Base-by-base conservation (phyloP, 2,797 vertebrate genomes). In the Galagoides demidoff region DNA sequence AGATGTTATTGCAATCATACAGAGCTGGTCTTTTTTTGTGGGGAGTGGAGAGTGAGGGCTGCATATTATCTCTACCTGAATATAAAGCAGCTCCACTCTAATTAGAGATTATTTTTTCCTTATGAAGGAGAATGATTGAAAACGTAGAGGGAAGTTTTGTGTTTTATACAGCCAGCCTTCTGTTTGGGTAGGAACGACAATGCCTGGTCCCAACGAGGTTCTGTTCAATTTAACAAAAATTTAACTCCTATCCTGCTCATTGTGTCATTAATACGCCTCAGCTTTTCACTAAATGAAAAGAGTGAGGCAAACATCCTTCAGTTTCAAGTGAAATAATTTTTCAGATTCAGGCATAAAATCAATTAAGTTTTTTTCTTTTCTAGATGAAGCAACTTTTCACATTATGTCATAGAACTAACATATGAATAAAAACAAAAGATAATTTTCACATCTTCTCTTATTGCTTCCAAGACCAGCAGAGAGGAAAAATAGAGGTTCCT, bases 31-130 rank as follows among this genome's bases (percentile, higher is more conserved):
- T 92, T 96, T 93, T 74, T 59, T 27, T 45, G 27, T 45, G 0
- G 9, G 11, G 11, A 8, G 12, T 0, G 29, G 17, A 25, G 16
- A 59, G 37, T 19, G 23, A 93, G 16, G 45, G 31, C 57, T 85
- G 34, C 14, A 43, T 81, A 88, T 96, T 64, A 95, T 87, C 71
- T 93, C 57, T 78, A 71, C 25, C 64, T 90, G 78, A 96, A 92
- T 95, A 81, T 96, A 97, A 93, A 85, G 89, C 94, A 93, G 83
- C 37, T 87, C 92, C 37, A 73, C 39, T 92, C 95, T 89, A 95
- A 93, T 95, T 93, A 89, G 78, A 92, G 55, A 91, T 90, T 90
- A 94, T 94, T 97, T 96, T 96, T 39, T 92, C 22, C 22, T 61
- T 74, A 19, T 94, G 76, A 90, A 96, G 79, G 31, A 76, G 34